Base-by-base conservation (phyloP, 2,888 invertebrate genomes). In the Hydraecia micacea region DNA sequence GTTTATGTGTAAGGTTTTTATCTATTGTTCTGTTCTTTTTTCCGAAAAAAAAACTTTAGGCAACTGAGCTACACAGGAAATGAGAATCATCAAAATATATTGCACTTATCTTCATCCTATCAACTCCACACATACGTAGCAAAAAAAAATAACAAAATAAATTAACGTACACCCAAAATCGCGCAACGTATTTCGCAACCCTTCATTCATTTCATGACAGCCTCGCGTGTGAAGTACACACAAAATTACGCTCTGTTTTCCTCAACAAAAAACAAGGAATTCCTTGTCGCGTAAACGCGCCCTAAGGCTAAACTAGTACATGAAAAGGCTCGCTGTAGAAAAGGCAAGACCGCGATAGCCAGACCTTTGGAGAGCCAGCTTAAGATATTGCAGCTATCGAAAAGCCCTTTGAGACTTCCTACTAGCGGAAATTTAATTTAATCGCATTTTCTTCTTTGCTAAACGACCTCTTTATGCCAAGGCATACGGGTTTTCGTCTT, bases 341-440 rank as follows among this genome's bases (percentile, higher is more conserved):
- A 89, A 88, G 87, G 87, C 89, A 90, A 89, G 87, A 81, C 81
- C 86, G 85, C 90, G 92, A 92, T 93, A 91, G 88, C 85, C 88
- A 91, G 91, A 93, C 93, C 93, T 93, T 90, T 90, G 88, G 89
- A 85, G 89, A 89, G 90, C 89, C 91, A 90, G 92, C 93, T 94
- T 93, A 94, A 95, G 95, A 96, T 96, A 96, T 96, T 95, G 95
- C 94, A 92, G 93, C 93, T 92, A 94, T 94, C 93, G 94, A 90
- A 89, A 91, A 92, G 91, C 93, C 95, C 95, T 96, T 96, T 96
- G 96, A 96, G 95, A 94, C 93, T 93, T 95, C 92, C 92, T 91
- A 89, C 93, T 90, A 87, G 90, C 93, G 95, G 95, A 96, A 95
- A 95, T 96, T 96, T 95, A 95, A 96, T 96, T 96, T 96, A 95